phyloP scores from a whole-genome alignment of 2,797 vertebrate species.

The Steatocranus sp. region DNA sequence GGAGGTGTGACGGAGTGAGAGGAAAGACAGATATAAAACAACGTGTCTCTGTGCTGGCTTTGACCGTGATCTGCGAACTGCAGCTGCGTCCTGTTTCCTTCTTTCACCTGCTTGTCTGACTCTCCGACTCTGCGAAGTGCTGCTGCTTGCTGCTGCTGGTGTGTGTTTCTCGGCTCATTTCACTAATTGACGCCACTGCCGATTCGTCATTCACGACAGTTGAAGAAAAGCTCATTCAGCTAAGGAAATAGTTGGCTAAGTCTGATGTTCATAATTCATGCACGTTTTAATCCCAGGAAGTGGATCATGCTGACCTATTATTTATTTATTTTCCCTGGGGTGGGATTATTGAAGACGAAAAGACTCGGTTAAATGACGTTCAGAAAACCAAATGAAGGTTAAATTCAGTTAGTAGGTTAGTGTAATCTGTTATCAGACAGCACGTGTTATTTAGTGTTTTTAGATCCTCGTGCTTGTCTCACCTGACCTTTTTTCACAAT shows the following conservation, averaged over 20 bases:
- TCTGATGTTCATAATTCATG: neutral
- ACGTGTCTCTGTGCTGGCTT: neutral
- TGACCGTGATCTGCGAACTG: slow-evolving; percentile 28
- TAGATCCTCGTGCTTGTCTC: neutral
- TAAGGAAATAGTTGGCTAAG: neutral
- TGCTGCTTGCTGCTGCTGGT: neutral
- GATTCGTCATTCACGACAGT: neutral
- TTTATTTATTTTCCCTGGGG: neutral
- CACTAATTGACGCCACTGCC: slow-evolving; percentile 29
- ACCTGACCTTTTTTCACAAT: fast-evolving
- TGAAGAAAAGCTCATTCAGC: neutral
- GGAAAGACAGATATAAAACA: neutral
- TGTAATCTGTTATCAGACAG: neutral
- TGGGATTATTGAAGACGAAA: neutral
- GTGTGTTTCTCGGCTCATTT: slow-evolving; percentile 10
- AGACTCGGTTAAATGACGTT: neutral
- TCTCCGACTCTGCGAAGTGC: neutral
- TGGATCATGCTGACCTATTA: neutral
- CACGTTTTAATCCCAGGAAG: neutral
- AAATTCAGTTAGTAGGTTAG: neutral
- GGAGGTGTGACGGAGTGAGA: neutral
- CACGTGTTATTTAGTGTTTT: neutral
- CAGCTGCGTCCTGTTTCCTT: slow-evolving; percentile 70
- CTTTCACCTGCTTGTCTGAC: neutral
- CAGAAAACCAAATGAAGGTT: neutral